Base-by-base conservation (phyloP, 1,140 invertebrate species). In the Diprion similis region DNA sequence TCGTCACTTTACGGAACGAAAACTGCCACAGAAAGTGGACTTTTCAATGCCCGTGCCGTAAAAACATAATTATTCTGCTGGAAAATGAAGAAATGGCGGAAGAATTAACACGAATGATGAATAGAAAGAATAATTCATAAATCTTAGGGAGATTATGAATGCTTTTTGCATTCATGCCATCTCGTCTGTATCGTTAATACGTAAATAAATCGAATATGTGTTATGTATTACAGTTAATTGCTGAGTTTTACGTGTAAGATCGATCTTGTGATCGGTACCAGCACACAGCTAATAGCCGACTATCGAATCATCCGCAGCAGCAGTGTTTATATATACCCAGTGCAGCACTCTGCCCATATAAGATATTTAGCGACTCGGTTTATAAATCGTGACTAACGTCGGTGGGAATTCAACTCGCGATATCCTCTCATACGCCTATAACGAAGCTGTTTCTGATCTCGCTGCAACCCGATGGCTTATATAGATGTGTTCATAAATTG, bases 321-420 rank as follows among this genome's bases (percentile, higher is more conserved):
- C 24, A 37, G 24, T 37, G 24, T 59, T 59, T 59, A 15, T 59
- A 17, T 4, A n/a, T 37, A 37, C 24, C 1, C 24, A 37, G n/a
- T n/a, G n/a, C n/a, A n/a, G n/a, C n/a, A n/a, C n/a, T 37, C 1
- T 37, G 6, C 24, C 24, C 24, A 37, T 37, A 37, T 6, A 59
- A 13, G 51, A 59, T 59, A 13, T 59, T 59, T 59, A 59, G 51
- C 51, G 51, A 59, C 51, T 4, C 9, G 51, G 51, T 59, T 59
- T 59, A 59, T 59, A 59, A 59, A 59, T 59, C 51, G 51, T 59
- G 51, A 59, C 51, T 17, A 17, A 59, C 9, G 11, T 59, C 51
- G 51, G 51, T 59, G 51, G 51, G 51, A 59, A 59, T 59, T 59
- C 51, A 59, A 59, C 51, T 17, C 51, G 51, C 11, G 51, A 59